Evolutionary conservation across 2,113 vertebrate genomes (phyloP).

Genomic region (Calypte anna): DNA sequence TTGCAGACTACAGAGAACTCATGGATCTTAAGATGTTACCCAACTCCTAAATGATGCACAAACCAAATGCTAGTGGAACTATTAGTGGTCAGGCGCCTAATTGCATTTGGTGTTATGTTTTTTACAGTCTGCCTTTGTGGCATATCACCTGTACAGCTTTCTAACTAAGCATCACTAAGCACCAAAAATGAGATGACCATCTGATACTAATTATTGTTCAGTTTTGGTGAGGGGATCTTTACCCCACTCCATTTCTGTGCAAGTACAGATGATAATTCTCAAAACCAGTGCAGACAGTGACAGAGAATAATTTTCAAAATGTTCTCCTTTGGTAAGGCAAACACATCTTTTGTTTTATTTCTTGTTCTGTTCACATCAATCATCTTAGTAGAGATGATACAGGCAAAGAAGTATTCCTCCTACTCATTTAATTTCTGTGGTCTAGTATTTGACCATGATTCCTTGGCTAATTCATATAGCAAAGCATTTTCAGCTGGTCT

Average conservation of each 20-base stretch:
- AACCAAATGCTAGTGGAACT: background rate
- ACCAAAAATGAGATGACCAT: background rate
- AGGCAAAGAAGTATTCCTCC: background rate
- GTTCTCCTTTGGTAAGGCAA: background rate
- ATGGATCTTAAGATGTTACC: background rate
- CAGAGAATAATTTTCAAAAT: background rate
- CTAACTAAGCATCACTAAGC: background rate
- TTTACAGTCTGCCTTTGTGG: background rate
- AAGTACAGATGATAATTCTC: background rate
- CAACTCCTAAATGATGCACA: background rate
- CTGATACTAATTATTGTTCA: background rate
- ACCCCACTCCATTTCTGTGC: fast-evolving
- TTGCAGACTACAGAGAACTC: background rate
- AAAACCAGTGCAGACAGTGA: background rate
- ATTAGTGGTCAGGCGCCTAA: background rate
- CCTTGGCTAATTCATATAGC: background rate
- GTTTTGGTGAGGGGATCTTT: background rate
- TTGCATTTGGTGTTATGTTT: background rate
- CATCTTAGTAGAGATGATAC: background rate
- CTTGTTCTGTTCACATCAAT: background rate
- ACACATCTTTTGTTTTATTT: background rate
- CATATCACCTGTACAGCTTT: background rate
- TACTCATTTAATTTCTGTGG: background rate
- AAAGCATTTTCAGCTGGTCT: background rate
- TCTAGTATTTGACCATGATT: background rate